Evolutionary conservation across 2,113 vertebrate species (phyloP).

Genomic region (Ctenodactylus gundi): DNA sequence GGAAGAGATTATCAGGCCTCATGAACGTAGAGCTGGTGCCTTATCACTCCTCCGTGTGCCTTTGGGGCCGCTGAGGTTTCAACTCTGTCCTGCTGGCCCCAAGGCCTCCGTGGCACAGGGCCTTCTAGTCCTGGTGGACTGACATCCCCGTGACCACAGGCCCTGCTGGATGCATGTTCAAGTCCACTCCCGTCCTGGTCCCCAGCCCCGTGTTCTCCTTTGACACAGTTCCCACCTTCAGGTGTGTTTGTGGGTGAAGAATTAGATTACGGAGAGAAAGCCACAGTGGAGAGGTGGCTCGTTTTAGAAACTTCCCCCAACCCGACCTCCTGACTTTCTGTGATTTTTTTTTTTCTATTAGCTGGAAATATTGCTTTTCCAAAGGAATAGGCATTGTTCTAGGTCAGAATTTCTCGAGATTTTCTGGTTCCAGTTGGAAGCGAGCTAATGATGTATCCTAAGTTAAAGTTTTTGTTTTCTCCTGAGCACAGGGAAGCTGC

Average conservation of each 20-base stretch:
- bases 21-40: neutral
- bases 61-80: neutral
- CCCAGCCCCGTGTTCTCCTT: neutral
- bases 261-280: neutral
- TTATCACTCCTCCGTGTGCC: neutral
- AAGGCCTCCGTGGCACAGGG: neutral
- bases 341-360: neutral
- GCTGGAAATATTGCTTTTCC: neutral
- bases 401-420: neutral
- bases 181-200: neutral
- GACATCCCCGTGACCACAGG: neutral
- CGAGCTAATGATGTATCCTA: fast-evolving
- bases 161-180: fast-evolving
- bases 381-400: neutral
- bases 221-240: fast-evolving
- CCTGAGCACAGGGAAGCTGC: neutral
- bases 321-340: neutral
- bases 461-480: neutral
- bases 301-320: neutral
- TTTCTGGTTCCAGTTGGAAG: neutral
- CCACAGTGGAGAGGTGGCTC: neutral
- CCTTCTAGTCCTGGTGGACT: neutral
- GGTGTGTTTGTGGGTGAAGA: neutral
- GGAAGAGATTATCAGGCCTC: constrained; percentile 24
- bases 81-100: fast-evolving